phyloP scores from a whole-genome alignment of 2,797 vertebrate species.

The Spinus pinus region DNA sequence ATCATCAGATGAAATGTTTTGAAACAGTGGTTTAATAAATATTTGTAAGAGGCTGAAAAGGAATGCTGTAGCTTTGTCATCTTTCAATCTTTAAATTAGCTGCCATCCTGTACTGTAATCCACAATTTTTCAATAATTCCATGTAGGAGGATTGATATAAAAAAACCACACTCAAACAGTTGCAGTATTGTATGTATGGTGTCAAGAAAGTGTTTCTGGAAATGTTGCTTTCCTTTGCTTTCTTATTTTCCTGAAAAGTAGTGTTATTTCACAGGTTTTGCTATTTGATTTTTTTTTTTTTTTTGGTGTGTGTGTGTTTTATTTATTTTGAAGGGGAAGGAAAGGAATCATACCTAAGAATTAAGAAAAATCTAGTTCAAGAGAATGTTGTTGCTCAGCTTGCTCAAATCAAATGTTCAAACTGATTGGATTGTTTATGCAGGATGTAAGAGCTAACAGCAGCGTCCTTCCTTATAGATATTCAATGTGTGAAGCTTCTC shows the following conservation, averaged over 20 bases:
- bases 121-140: neutral
- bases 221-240: neutral
- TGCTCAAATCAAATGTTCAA: neutral
- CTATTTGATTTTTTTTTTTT: neutral
- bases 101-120: neutral
- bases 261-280: neutral
- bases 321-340: neutral
- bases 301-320: neutral
- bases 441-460: neutral
- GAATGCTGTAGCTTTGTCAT: neutral
- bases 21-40: neutral
- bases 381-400: neutral
- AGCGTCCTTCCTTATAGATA: neutral
- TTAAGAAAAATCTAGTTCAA: neutral
- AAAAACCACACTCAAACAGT: neutral
- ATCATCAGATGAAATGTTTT: neutral
- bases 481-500: neutral
- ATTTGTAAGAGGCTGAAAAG: neutral
- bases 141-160: too few relatives aligned
- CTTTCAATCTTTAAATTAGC: neutral
- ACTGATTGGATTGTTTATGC: neutral
- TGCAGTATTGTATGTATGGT: neutral
- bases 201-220: neutral
- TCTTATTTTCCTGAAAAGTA: neutral
- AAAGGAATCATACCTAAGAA: neutral